Base-by-base conservation (phyloP, 2,888 invertebrate genomes). In the Sphinx pinastri region DNA sequence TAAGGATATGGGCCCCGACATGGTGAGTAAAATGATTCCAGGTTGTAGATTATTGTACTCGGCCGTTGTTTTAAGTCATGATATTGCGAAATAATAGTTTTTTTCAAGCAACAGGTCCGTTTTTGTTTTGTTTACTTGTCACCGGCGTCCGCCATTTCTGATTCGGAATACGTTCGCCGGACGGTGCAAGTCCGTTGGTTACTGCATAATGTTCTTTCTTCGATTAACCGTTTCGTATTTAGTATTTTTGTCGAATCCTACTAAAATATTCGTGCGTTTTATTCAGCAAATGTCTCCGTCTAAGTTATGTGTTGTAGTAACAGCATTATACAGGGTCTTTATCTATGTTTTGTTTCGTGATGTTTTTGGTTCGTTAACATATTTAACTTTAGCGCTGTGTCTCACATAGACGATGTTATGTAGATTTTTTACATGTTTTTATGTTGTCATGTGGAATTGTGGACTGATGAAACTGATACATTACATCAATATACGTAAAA, bases 1-100 rank as follows among this genome's bases (percentile, higher is more conserved):
- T 96, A 96, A 95, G 95, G 96, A 96, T 94, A 96, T 96, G 96
- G 96, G 96, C 95, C 96, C 96, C 94, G 96, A 96, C 94, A 96
- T 97, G 96, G 96, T 97, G 94, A 95, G 94, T 93, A 85, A 86
- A 79, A 80, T 77, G 69, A 71, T 74, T 81, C 78, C 74, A 79
- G 75, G 69, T 72, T 75, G 71, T 84, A 86, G 82, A 85, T 77
- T 79, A 81, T 71, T 74, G 70, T 74, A 77, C 75, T 79, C 73
- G 75, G 78, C 76, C 75, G 70, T 77, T 77, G 83, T 89, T 92
- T 91, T 93, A 91, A 87, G 90, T 94, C 91, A 93, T 94, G 84
- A 91, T 86, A 76, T 87, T 66, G 74, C 59, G 74, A 85, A 84
- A 86, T 82, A 84, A 74, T 73, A 76, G 76, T 79, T 84, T 89